These are phyloP conservation scores for Cephus rjabovi DNA, from an alignment of 2,888 invertebrate genomes.

Conservation along the genomic window DNA sequence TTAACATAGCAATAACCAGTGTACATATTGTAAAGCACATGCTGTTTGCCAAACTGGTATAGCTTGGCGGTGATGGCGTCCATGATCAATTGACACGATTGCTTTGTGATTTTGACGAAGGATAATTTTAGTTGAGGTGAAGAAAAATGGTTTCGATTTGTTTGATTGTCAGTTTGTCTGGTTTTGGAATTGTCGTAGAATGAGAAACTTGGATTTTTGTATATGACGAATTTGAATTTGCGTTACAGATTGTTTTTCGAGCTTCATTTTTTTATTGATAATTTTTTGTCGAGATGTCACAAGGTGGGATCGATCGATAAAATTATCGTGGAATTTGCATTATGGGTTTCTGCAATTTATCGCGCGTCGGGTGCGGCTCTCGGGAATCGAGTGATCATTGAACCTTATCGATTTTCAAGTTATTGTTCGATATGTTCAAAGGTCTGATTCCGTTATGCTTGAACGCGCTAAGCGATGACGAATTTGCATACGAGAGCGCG, in stretches of 20 bases:
- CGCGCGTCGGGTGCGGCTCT: not conserved
- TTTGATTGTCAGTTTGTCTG: too few species aligned
- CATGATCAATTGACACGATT: not conserved
- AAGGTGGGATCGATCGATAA: accelerated
- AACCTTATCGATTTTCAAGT: not conserved
- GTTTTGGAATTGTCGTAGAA: too few species aligned
- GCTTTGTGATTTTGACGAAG: not conserved
- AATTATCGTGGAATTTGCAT: not conserved
- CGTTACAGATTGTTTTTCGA: too few species aligned
- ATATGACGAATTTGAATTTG: not conserved
- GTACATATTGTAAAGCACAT: not conserved
- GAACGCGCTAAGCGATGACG: not conserved
- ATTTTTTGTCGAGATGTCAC: too few species aligned
- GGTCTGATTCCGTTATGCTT: not conserved
- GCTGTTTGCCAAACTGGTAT: not conserved
- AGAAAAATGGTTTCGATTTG: too few species aligned
- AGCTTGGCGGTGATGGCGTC: not conserved
- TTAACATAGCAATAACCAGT: not conserved
- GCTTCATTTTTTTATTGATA: too few species aligned
- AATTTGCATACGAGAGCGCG: not conserved
- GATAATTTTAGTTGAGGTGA: not conserved
- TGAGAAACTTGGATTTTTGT: not conserved
- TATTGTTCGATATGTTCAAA: not conserved
- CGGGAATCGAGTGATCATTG: not conserved
- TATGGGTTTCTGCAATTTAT: not conserved